Evolutionary conservation across 2,797 vertebrate species (phyloP).

Genomic region (Hippocampus kuda): DNA sequence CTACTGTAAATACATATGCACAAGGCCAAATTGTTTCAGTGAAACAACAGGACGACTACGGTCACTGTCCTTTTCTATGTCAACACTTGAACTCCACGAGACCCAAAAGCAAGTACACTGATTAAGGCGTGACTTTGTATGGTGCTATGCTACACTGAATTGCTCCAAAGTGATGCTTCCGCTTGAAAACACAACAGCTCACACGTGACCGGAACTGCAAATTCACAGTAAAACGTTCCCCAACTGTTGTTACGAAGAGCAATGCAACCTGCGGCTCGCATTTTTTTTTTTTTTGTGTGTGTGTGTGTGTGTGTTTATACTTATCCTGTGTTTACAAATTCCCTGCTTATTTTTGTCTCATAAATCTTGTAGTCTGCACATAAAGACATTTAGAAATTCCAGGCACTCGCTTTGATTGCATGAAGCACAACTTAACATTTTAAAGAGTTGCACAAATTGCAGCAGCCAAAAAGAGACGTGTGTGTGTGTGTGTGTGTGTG

Average conservation of each 20-base stretch:
- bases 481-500: slow-evolving; percentile 58
- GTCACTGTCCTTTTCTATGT: slow-evolving; percentile 39
- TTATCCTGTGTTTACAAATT: slow-evolving; percentile 67
- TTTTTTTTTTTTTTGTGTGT: slow-evolving; percentile 51
- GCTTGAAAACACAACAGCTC: slow-evolving; percentile 41
- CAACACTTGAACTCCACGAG: slow-evolving; percentile 45
- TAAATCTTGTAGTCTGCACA: slow-evolving; percentile 67
- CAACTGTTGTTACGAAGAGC: slow-evolving; percentile 37
- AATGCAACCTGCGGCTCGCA: slow-evolving; percentile 32
- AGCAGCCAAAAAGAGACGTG: slow-evolving; percentile 78
- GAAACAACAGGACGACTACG: slow-evolving; percentile 23
- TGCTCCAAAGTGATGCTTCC: slow-evolving; percentile 62
- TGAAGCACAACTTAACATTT: slow-evolving; percentile 78
- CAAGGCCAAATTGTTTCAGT: slow-evolving; percentile 30
- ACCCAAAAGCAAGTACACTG: slow-evolving; percentile 62
- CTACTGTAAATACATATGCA: slow-evolving; percentile 34
- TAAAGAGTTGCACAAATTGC: slow-evolving; percentile 79
- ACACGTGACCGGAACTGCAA: slow-evolving; percentile 44
- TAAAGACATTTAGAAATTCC: slow-evolving; percentile 69
- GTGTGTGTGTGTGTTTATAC: slow-evolving; percentile 51
- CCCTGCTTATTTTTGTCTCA: slow-evolving; percentile 67
- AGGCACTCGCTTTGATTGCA: slow-evolving; percentile 85
- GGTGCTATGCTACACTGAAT: slow-evolving; percentile 73
- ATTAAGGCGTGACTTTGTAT: slow-evolving; percentile 72
- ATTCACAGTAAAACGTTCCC: slow-evolving; percentile 39